These are phyloP conservation scores for Mnemiopsis leidyi DNA, from an alignment of 37 sponge, comb jelly and placozoan genomes.

Conservation along the genomic window DNA sequence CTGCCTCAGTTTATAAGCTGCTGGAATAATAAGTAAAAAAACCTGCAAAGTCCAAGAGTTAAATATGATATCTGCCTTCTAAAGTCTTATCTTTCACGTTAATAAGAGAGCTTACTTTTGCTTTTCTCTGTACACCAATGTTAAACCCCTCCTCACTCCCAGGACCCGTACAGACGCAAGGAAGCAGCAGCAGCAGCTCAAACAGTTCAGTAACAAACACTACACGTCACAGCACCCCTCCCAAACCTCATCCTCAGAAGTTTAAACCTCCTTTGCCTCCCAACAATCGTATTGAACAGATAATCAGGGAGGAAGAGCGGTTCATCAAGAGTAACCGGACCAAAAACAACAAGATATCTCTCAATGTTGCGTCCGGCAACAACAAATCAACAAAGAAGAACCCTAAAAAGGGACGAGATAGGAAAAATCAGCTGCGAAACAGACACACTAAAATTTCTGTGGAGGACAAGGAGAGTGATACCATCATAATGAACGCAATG, in stretches of 20 bases:
- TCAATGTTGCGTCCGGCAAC: neutral
- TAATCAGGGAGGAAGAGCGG: constrained; percentile 12
- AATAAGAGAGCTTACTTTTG: too few relatives aligned
- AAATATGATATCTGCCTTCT: too few relatives aligned
- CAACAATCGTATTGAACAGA: neutral
- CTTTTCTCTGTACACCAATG: too few relatives aligned
- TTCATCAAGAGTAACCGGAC: neutral
- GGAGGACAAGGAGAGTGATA: constrained; percentile 51
- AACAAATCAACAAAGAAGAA: neutral
- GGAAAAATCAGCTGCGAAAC: neutral
- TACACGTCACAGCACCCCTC: neutral
- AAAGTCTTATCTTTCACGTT: too few relatives aligned
- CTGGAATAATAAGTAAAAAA: too few relatives aligned
- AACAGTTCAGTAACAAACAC: neutral
- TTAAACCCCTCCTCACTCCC: too few relatives aligned
- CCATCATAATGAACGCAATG: neutral
- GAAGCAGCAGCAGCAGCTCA: constrained; percentile 8
- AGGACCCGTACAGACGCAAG: constrained; percentile 1
- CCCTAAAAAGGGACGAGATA: neutral
- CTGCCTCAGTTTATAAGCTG: too few relatives aligned
- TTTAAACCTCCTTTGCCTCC: constrained; percentile 9
- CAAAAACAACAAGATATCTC: neutral
- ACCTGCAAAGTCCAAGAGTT: too few relatives aligned
- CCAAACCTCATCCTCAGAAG: neutral
- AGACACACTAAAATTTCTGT: neutral